Evolutionary conservation across 2,888 invertebrate genomes (phyloP).

Genomic region (Pasiphila rectangulata): DNA sequence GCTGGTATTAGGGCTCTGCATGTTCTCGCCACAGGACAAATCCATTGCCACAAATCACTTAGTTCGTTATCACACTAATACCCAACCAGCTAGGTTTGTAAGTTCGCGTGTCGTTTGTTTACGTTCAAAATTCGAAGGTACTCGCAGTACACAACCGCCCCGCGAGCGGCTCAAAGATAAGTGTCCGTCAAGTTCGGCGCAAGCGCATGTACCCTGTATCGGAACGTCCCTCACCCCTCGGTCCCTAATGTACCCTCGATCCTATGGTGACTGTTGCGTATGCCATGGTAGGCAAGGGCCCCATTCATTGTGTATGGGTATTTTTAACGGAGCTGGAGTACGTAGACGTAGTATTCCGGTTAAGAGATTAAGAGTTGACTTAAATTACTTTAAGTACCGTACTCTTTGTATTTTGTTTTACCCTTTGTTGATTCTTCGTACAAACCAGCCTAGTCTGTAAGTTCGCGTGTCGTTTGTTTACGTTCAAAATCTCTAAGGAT

Average conservation of each 20-base stretch:
- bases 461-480: too few relatives aligned
- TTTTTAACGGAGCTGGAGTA: slow-evolving; percentile 20
- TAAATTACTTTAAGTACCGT: too few relatives aligned
- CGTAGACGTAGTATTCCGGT: neutral
- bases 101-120: slow-evolving; percentile 46
- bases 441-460: too few relatives aligned
- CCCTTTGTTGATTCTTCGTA: too few relatives aligned
- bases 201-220: slow-evolving; percentile 38
- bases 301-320: slow-evolving; percentile 28
- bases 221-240: slow-evolving; percentile 56
- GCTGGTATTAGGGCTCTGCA: slow-evolving; percentile 65
- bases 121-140: slow-evolving; percentile 44
- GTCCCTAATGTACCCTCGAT: slow-evolving; percentile 34
- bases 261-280: slow-evolving; percentile 22
- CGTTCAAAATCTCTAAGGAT: too few relatives aligned
- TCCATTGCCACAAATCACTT: slow-evolving; percentile 59
- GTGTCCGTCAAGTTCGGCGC: slow-evolving; percentile 49
- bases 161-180: slow-evolving; percentile 59
- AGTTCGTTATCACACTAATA: slow-evolving; percentile 13
- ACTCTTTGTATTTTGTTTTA: too few relatives aligned
- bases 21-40: slow-evolving; percentile 76
- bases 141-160: slow-evolving; percentile 57
- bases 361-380: neutral
- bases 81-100: slow-evolving; percentile 18
- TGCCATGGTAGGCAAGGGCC: slow-evolving; percentile 20